Evolutionary conservation across 2,888 invertebrate species (phyloP).

Genomic region (Sicus ferrugineus): DNA sequence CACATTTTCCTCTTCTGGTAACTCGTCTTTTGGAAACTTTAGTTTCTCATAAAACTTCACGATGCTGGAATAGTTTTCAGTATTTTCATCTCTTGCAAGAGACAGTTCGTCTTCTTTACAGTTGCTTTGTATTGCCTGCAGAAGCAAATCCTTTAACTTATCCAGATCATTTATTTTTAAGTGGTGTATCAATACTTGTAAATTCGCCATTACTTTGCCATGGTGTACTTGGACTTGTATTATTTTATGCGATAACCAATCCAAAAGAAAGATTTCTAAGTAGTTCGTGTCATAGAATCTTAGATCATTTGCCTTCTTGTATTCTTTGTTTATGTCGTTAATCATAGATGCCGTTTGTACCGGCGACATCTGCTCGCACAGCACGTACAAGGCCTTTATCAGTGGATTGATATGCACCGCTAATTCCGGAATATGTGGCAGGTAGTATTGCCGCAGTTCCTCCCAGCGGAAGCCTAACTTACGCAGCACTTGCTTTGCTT

Average conservation of each 20-base stretch:
- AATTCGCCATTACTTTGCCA: conserved; percentile 47
- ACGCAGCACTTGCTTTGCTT: conserved; percentile 57
- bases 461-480: conserved; percentile 60
- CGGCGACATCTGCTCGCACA: conserved; percentile 64
- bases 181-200: conserved; percentile 53
- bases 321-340: conserved; percentile 46
- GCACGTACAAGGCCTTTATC: conserved; percentile 64
- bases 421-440: conserved; percentile 60
- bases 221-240: conserved; percentile 49
- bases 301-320: conserved; percentile 44
- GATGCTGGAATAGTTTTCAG: conserved; percentile 30
- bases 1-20: not conserved
- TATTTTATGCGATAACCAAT: conserved; percentile 54
- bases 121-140: conserved; percentile 48
- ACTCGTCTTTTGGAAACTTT: conserved; percentile 16
- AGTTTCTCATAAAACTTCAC: not conserved
- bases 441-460: conserved; percentile 54
- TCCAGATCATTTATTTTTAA: conserved; percentile 55
- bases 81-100: conserved; percentile 8
- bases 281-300: conserved; percentile 53
- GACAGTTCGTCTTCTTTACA: conserved; percentile 7
- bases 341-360: conserved; percentile 53
- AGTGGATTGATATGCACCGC: conserved; percentile 62
- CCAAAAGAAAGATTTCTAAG: conserved; percentile 58
- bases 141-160: conserved; percentile 47